Conservation (phyloP, 2,888 invertebrate species). For the Lepetodrilus schrolli region DNA sequence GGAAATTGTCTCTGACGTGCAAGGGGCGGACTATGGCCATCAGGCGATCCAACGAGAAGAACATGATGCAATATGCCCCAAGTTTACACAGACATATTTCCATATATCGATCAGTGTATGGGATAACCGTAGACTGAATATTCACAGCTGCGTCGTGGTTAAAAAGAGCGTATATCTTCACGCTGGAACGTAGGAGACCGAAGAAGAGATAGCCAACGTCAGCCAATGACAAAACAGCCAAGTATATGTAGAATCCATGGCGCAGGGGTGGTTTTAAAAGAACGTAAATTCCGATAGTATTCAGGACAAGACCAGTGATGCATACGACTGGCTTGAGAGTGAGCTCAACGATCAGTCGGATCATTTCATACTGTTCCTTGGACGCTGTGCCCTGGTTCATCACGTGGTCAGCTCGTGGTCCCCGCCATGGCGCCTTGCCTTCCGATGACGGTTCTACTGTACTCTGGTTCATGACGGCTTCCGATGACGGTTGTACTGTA, state of each 20-base stretch:
- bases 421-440: no score
- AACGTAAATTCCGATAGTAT: conserved; percentile 8
- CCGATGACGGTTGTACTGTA: no score
- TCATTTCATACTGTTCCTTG: neutral
- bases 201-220: neutral
- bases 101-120: neutral
- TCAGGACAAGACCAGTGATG: neutral
- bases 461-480: no score
- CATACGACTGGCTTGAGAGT: neutral
- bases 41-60: conserved; percentile 1
- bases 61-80: neutral
- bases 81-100: neutral
- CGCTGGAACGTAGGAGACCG: neutral
- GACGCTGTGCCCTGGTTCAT: neutral
- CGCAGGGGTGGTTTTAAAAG: neutral
- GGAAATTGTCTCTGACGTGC: neutral
- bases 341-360: neutral
- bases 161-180: neutral
- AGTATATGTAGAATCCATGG: conserved; percentile 1
- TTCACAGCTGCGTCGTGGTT: neutral
- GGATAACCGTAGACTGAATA: neutral
- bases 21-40: neutral
- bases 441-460: no score
- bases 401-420: no score
- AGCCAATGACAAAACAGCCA: neutral